Base-by-base conservation (phyloP, 1,140 invertebrate species). In the Caenorhabditis briggsae region DNA sequence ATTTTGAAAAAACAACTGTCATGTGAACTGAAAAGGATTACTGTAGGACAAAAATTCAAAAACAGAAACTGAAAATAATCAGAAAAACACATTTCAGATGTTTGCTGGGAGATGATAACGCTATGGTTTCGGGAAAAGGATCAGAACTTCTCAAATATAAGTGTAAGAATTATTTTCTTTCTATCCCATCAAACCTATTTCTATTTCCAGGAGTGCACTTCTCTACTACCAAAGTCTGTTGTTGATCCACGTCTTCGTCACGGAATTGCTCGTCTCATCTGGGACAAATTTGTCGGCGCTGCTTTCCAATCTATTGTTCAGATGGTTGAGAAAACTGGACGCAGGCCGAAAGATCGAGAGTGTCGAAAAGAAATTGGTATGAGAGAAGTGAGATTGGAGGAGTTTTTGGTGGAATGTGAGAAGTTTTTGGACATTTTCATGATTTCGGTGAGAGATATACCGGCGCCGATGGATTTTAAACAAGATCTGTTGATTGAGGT, bases 261-360 rank as follows among this genome's bases (percentile, higher is more conserved):
- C 58, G 85, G 85, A 61, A 70, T 86, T 12, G 78, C 85, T 20
- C 65, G 70, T 43, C 74, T 86, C 12, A 56, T 86, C n/a, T 86
- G 85, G 85, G 85, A 86, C 23, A 86, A 86, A 56, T 86, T 86
- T 56, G 14, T 86, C 5, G 41, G 12, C 16, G 55, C 50, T 43
- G 56, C 53, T 0, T 55, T 86, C 55, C 74, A 86, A 23, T 23
- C 74, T 1, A 41, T 83, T 9, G 50, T 56, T 25, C 23, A 33
- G 14, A 50, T 86, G 25, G 43, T 86, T 16, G 85, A 86, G 43
- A 86, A 82, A 50, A 82, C 78, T 12, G 85, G 74, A 16, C 33
- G 85, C 20, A 20, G 48, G 0, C 85, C 85, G n/a, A 86, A 86
- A 82, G 85, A 86, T 33, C 12, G 56, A n/a, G 85, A 86, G 50